phyloP scores from a whole-genome alignment of 1,140 invertebrate genomes.

The Drosophila kikkawai region DNA sequence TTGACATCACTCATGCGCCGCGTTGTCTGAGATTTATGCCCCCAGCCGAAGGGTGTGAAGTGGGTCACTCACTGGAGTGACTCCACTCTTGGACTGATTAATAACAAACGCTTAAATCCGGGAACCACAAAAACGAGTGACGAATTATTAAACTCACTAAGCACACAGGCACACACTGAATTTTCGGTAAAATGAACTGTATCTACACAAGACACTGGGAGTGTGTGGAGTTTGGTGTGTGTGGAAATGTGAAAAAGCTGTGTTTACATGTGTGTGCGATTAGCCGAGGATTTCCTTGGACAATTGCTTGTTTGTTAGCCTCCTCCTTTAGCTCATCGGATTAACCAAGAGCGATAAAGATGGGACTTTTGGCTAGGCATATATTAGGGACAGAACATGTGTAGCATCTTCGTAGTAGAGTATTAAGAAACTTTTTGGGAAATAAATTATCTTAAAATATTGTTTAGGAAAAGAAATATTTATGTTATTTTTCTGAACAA shows the following conservation, averaged over 20 bases:
- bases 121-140: conserved; percentile 51
- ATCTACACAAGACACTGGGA: not conserved
- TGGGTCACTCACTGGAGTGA: conserved; percentile 37
- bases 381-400: not conserved
- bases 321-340: not conserved
- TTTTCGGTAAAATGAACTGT: conserved; percentile 10
- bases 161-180: conserved; percentile 5
- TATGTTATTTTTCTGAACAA: too few species aligned
- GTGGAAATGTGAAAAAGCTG: conserved; percentile 20
- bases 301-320: conserved; percentile 6
- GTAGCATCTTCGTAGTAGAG: not conserved
- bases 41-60: conserved; percentile 10
- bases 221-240: not conserved
- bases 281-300: conserved; percentile 32
- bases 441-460: conserved; percentile 2
- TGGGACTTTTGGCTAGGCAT: not conserved
- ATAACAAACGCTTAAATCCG: conserved; percentile 73
- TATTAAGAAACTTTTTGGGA: not conserved
- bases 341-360: not conserved
- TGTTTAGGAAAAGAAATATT: too few species aligned
- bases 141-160: conserved; percentile 61
- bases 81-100: conserved; percentile 54
- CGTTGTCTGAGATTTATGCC: conserved; percentile 77
- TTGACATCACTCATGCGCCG: conserved; percentile 78
- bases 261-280: conserved; percentile 63